Evolutionary conservation across 2,797 vertebrate species (phyloP).

Genomic region (Pitangus sulphuratus): DNA sequence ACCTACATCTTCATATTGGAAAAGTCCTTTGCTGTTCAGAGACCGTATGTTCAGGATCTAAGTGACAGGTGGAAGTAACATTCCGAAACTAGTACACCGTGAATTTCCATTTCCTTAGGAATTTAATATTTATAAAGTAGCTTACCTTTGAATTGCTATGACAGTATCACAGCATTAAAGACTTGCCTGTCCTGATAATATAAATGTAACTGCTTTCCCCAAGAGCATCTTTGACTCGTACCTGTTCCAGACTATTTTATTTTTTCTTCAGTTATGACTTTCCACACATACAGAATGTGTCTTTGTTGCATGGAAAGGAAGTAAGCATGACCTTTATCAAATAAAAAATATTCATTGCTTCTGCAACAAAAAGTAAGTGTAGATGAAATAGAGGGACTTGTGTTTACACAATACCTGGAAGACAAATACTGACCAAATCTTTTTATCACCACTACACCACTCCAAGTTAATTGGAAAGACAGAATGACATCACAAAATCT

Average conservation of each 20-base stretch:
- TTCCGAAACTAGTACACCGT: background rate
- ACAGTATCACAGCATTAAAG: conserved; percentile 29
- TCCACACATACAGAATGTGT: background rate
- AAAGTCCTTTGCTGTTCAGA: conserved; percentile 6
- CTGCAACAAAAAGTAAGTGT: background rate
- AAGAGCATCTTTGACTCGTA: conserved; percentile 14
- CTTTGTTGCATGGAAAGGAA: background rate
- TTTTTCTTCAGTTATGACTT: background rate
- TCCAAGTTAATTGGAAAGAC: conserved; percentile 58
- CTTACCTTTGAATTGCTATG: conserved; percentile 45
- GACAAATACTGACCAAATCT: conserved; percentile 31
- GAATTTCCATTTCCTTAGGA: conserved; percentile 45
- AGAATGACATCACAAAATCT: conserved; percentile 46
- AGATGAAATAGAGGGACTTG: conserved; percentile 23
- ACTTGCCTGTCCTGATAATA: conserved; percentile 16
- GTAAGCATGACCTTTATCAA: conserved; percentile 7
- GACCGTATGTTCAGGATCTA: background rate
- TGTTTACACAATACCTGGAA: conserved; percentile 45
- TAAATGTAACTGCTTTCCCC: background rate
- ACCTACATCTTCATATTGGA: background rate
- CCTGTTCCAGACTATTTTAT: background rate
- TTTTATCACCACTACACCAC: conserved; percentile 18
- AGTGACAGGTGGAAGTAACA: conserved; percentile 33
- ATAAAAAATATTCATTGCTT: background rate
- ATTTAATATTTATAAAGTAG: conserved; percentile 52